These are phyloP conservation scores for Corydoras sp. DNA, from an alignment of 2,113 vertebrate genomes.

Conservation along the genomic window DNA sequence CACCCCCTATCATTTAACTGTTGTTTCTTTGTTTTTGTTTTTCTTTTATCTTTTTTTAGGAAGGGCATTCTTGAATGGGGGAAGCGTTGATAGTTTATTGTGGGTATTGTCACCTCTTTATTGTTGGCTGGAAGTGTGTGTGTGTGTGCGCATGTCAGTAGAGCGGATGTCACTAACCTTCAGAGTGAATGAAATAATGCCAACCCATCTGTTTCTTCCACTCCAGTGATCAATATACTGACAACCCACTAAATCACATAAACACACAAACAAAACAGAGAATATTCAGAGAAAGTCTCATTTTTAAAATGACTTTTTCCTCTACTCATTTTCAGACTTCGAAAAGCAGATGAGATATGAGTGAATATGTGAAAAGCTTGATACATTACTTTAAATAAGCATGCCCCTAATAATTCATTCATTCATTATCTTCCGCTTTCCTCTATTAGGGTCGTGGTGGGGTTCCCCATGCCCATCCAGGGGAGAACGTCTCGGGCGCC, in stretches of 20 bases:
- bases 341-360: too few relatives aligned
- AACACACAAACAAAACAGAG: neutral
- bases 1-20: too few relatives aligned
- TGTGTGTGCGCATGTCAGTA: neutral
- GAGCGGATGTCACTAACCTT: constrained; percentile 16
- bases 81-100: too few relatives aligned
- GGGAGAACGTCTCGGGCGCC: too few relatives aligned
- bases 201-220: constrained; percentile 27
- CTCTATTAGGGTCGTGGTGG: too few relatives aligned
- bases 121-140: neutral
- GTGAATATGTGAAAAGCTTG: too few relatives aligned
- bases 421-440: too few relatives aligned
- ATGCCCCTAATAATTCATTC: constrained; percentile 1
- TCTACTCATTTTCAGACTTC: neutral
- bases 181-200: constrained; percentile 36
- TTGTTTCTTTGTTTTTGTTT: too few relatives aligned
- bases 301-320: neutral
- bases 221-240: constrained; percentile 20
- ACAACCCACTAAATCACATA: constrained; percentile 28
- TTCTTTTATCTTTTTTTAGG: too few relatives aligned
- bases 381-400: neutral
- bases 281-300: neutral
- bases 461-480: too few relatives aligned
- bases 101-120: too few relatives aligned
- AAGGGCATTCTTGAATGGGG: too few relatives aligned